Evolutionary conservation across 2,797 vertebrate genomes (phyloP), one percentile per base, ranked within the genome.

Genomic region (Artibeus lituratus): DNA sequence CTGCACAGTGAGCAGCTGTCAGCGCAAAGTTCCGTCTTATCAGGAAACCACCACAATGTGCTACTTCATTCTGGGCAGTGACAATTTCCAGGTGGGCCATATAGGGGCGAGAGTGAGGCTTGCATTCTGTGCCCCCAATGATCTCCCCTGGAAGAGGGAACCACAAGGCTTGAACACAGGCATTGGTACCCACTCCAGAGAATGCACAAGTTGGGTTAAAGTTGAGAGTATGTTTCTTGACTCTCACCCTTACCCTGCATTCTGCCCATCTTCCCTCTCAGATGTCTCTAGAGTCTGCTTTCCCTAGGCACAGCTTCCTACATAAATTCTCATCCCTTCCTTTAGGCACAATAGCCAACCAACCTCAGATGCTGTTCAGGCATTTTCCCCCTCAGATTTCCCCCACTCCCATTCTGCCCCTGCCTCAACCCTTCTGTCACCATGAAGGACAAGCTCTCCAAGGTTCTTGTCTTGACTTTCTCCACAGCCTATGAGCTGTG

Each of bases 1-100:
- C 96, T n/a, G 87, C 37, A 67, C 97, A 97, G 86, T 97, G 97
- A 9, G 96, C 97, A 1, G 97, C 97, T 0, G 94, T 97, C 87
- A 97, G 85, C 59, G 97, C 96, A 32, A 97, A 97, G 78, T 96
- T 70, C n/a, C 53, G 44, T 59, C 94, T 87, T 84, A 98, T 91
- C 65, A 98, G 94, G 77, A 98, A 97, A 9, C 95, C 97, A 15
- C 94, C 95, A 21, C 97, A 97, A 5, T 3, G 0, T 0, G 0
- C 0, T 11, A 0, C 3, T 6, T 24, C 0, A 7, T 49, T 42
- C 7, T 26, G 1, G 2, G 2, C 0, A 49, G 19, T 37, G 85
- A 39, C 1, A 72, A 78, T 89, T 16, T 94, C 37, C 78, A 97
- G 92, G 65, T 81, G 42, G 51, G 97, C 97, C 97, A 97, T 96